Evolutionary conservation across 2,113 vertebrate species (phyloP).

Genomic region (Lanius ludovicianus): DNA sequence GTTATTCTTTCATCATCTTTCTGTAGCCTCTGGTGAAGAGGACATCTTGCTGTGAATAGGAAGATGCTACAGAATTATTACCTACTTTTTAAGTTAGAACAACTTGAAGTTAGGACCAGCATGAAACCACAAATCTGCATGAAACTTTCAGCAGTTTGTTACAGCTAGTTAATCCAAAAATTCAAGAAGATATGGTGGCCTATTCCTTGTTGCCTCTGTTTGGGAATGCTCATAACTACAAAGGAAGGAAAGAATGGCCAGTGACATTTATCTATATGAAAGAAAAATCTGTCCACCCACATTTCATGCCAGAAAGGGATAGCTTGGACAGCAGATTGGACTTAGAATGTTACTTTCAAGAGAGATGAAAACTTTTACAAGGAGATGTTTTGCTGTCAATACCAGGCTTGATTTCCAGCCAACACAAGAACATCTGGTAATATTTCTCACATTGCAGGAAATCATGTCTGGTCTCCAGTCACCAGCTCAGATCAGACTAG

Average conservation of each 20-base stretch:
- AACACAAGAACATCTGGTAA: background rate
- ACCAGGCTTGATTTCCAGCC: background rate
- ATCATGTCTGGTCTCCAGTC: background rate
- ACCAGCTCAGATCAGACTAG: background rate
- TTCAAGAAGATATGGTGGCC: background rate
- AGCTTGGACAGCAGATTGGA: background rate
- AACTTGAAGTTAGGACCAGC: background rate
- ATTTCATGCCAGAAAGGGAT: background rate
- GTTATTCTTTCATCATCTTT: constrained; percentile 11
- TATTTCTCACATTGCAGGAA: background rate
- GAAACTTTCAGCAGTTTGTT: background rate
- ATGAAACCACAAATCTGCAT: background rate
- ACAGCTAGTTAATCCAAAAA: background rate
- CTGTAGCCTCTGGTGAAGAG: background rate
- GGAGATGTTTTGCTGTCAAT: background rate
- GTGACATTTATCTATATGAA: background rate
- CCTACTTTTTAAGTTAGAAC: background rate
- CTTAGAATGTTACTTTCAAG: background rate
- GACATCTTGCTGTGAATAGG: background rate
- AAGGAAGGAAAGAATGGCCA: background rate
- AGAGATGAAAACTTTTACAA: background rate
- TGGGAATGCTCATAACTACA: background rate
- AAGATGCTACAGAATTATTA: background rate
- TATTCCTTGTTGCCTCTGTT: background rate
- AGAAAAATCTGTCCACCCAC: background rate